Percentiles rank a stretch among this genome's conserved stretches.
phyloP scores from a whole-genome alignment of 1,140 invertebrate species.

The Megathymus violae region DNA sequence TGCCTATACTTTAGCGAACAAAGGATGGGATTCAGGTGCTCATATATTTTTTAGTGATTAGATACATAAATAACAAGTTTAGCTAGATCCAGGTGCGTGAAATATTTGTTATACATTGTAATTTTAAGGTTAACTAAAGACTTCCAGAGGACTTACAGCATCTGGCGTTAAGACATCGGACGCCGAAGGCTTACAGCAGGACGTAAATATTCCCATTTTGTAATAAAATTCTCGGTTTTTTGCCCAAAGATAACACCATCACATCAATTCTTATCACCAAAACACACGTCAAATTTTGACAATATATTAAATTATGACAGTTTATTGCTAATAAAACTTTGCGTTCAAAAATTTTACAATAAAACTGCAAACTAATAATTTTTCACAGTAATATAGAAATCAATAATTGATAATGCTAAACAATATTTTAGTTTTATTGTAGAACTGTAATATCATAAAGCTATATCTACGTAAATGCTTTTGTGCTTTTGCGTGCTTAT shows the following conservation, averaged over 20 bases:
- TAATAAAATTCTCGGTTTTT: neutral
- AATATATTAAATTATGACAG: neutral
- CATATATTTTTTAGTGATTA: no score
- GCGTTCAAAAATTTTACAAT: slow-evolving; percentile 9
- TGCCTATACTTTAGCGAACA: no score
- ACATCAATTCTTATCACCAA: slow-evolving; percentile 23
- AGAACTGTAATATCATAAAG: no score
- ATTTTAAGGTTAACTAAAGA: neutral
- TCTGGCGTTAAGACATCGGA: slow-evolving; percentile 75
- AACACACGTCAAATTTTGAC: slow-evolving; percentile 8
- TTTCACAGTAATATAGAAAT: neutral
- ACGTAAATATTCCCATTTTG: slow-evolving; percentile 77
- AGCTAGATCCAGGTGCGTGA: no score
- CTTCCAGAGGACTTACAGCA: slow-evolving; percentile 63
- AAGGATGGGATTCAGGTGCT: no score
- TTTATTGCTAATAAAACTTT: neutral
- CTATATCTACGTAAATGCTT: no score
- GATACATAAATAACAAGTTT: no score
- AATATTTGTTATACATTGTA: neutral
- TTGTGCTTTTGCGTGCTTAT: no score
- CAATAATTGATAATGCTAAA: no score
- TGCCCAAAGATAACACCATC: slow-evolving; percentile 6
- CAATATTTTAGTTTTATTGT: neutral
- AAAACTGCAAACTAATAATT: neutral
- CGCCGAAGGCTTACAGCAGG: slow-evolving; percentile 78